Base-by-base conservation (phyloP, 2,888 invertebrate genomes). In the Caenorhabditis virilis region DNA sequence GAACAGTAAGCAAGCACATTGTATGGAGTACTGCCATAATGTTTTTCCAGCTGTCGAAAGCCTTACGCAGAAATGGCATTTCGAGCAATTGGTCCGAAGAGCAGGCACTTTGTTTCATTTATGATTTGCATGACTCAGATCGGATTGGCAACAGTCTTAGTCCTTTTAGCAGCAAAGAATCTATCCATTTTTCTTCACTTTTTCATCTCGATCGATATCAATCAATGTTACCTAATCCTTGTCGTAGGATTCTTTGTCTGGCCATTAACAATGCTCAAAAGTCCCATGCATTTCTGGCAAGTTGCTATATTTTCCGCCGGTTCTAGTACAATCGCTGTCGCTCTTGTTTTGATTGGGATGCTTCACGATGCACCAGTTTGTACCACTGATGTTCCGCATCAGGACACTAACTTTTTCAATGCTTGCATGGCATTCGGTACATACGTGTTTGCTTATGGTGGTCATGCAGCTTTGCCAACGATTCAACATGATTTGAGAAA, bases 401-500 rank as follows among this genome's bases (percentile, higher is more conserved):
- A 61, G 2, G 47, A 47, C 15, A 53, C 60, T 1, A 42, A 56
- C 11, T 23, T 67, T 5, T 47, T 53, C 26, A 57, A 65, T 30
- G 59, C 60, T 13, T 65, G 62, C 33, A 72, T 69, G 68, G 65
- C 72, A 1, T 72, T 63, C 27, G 72, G 72, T 13, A 72, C 72
- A 0, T 58, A 63, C 18, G 48, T 60, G n/a, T 72, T 72, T 43
- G 72, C 72, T 4, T 72, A 59, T 27, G 72, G 72, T 48, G 72
- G 72, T 3, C 72, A 72, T 41, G 58, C 68, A 16, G 62, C 66
- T 11, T 55, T 76, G 20, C 76, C 76, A 7, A 76, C 76, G 9
- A 75, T 76, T 47, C 76, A 76, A 36, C 75, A 75, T 51, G 76
- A 76, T 43, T 74, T 76, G 76, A 61, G 53, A 18, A 69, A 69